These are phyloP conservation scores for Echiichthys vipera DNA, from an alignment of 2,797 vertebrate genomes.

Conservation along the genomic window DNA sequence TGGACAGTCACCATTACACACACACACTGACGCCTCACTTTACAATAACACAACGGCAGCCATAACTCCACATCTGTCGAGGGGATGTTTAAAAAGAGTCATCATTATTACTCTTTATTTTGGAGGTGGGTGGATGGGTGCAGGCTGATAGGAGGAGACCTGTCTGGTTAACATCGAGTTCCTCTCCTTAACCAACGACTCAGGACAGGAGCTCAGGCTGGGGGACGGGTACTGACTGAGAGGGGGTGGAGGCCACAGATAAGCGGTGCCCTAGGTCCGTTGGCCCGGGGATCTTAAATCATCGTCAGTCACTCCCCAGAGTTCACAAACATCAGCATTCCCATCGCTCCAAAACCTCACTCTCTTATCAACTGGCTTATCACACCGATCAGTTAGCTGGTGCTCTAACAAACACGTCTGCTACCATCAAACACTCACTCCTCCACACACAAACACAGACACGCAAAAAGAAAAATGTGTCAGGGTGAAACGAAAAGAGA, in stretches of 20 bases:
- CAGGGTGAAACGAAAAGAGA: conserved; percentile 25
- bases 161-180: conserved; percentile 92
- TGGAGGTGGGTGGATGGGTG: conserved; percentile 75
- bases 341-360: conserved; percentile 69
- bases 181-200: conserved; percentile 62
- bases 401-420: conserved; percentile 71
- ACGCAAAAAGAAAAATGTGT: conserved; percentile 45
- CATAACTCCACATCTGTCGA: conserved; percentile 89
- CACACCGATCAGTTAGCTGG: conserved; percentile 72
- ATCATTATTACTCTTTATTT: conserved; percentile 93
- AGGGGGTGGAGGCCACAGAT: conserved; percentile 78
- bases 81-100: conserved; percentile 92
- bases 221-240: conserved; percentile 41
- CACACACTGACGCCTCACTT: conserved; percentile 68
- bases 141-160: conserved; percentile 66
- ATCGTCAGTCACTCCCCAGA: conserved; percentile 76
- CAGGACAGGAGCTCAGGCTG: conserved; percentile 48
- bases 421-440: conserved; percentile 70
- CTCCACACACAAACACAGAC: conserved; percentile 62
- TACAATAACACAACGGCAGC: conserved; percentile 78
- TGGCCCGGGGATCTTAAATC: conserved; percentile 87
- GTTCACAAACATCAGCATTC: conserved; percentile 81
- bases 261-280: conserved; percentile 85
- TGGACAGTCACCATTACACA: conserved; percentile 78
- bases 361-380: conserved; percentile 72